phyloP scores from a whole-genome alignment of 2,113 vertebrate genomes.

The Esox niger region DNA sequence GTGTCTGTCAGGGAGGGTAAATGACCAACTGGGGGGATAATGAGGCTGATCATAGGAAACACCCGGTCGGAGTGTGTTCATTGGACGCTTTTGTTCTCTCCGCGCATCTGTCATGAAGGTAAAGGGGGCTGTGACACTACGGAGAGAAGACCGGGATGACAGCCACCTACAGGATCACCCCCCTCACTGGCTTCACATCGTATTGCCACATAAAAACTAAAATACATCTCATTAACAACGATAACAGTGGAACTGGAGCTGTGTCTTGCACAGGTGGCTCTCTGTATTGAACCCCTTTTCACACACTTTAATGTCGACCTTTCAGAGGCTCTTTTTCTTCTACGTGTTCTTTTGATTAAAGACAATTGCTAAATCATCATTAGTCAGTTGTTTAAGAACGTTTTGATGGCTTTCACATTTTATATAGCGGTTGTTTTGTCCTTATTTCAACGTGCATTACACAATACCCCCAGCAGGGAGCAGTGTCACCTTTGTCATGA shows the following conservation, averaged over 20 bases:
- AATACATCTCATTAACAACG: too few species aligned
- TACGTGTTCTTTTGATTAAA: neutral
- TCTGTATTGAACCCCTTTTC: too few species aligned
- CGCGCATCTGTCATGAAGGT: too few species aligned
- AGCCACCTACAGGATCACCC: too few species aligned
- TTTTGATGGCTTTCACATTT: neutral
- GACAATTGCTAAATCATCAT: neutral
- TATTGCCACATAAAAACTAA: too few species aligned
- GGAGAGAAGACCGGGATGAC: slow-evolving; percentile 37
- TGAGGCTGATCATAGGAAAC: too few species aligned
- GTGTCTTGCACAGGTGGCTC: too few species aligned
- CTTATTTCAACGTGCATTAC: slow-evolving; percentile 15
- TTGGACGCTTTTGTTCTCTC: slow-evolving; percentile 19
- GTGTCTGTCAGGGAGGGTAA: neutral
- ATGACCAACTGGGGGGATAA: neutral
- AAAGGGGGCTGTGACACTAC: slow-evolving; percentile 42
- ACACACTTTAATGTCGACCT: too few species aligned
- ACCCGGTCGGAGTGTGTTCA: slow-evolving; percentile 12
- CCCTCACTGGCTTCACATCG: too few species aligned
- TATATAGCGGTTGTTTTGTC: neutral
- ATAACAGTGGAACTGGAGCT: too few species aligned
- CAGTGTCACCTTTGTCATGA: slow-evolving; percentile 41
- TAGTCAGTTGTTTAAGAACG: neutral
- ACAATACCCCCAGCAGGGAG: slow-evolving; percentile 45
- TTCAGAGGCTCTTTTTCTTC: slow-evolving; percentile 1